Evolutionary conservation across 2,113 vertebrate genomes (phyloP).

Genomic region (Dasyornis broadbenti): DNA sequence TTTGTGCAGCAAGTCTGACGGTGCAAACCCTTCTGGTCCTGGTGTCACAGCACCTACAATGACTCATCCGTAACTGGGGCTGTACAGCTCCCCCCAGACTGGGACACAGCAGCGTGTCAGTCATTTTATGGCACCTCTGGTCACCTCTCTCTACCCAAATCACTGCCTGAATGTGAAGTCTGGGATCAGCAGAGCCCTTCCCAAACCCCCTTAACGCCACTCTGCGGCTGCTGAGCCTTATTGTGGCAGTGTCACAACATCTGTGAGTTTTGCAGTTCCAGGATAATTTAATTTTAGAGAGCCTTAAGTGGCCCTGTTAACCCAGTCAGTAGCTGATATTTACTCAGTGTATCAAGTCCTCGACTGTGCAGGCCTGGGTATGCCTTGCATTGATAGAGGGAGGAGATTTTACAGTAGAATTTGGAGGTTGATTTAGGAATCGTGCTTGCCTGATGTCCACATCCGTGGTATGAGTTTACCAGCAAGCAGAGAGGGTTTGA

Average conservation of each 20-base stretch:
- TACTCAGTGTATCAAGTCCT: neutral
- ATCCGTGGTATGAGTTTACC: neutral
- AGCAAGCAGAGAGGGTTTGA: neutral
- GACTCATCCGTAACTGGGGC: neutral
- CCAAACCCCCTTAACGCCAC: neutral
- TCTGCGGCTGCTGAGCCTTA: neutral
- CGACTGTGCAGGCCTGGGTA: neutral
- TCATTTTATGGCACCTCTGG: neutral
- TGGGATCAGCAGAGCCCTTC: neutral
- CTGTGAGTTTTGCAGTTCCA: neutral
- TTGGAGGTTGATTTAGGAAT: neutral
- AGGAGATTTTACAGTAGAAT: neutral
- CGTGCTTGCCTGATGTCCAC: neutral
- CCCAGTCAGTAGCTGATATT: neutral
- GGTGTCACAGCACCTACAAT: neutral
- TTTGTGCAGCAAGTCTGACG: neutral
- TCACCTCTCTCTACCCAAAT: neutral
- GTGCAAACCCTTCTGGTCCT: neutral
- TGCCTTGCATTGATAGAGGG: neutral
- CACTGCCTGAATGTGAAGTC: neutral
- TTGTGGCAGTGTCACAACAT: rapidly evolving
- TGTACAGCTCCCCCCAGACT: neutral
- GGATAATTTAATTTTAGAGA: neutral
- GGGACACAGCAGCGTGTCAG: neutral
- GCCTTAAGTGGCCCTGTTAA: neutral